phyloP scores from a whole-genome alignment of 2,888 invertebrate species.

The Orthosia gothica region DNA sequence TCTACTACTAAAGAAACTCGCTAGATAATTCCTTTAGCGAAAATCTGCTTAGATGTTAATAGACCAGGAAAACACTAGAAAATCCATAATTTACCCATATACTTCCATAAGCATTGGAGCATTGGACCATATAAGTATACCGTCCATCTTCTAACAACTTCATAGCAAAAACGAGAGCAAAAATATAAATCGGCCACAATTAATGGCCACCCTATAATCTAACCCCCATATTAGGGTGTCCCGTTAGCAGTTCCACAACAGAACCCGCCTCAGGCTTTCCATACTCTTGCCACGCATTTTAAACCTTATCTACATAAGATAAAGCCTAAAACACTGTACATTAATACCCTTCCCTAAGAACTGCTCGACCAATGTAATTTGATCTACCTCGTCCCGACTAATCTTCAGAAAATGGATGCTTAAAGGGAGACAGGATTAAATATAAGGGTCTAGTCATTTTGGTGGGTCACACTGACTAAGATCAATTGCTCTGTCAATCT shows the following conservation, averaged over 20 bases:
- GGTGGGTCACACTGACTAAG: constrained; percentile 58
- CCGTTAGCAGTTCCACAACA: constrained; percentile 73
- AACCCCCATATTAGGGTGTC: constrained; percentile 79
- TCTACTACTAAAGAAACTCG: not conserved
- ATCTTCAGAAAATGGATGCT: constrained; percentile 34
- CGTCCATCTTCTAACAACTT: constrained; percentile 45
- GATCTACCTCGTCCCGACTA: constrained; percentile 35
- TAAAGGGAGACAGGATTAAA: constrained; percentile 33
- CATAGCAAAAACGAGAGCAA: constrained; percentile 56
- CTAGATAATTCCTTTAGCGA: not conserved
- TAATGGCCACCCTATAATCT: constrained; percentile 73
- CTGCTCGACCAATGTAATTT: constrained; percentile 34
- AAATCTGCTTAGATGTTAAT: not conserved
- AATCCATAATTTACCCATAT: constrained; percentile 7
- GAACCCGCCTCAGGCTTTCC: constrained; percentile 51
- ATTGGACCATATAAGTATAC: constrained; percentile 34
- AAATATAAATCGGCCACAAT: constrained; percentile 58
- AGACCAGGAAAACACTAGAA: not conserved
- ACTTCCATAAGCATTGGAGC: constrained; percentile 25
- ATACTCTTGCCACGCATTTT: constrained; percentile 33
- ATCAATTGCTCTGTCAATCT: constrained; percentile 66
- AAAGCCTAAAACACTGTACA: constrained; percentile 51
- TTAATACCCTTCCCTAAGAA: constrained; percentile 40
- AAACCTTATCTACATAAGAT: constrained; percentile 50
- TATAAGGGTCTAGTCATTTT: constrained; percentile 48